phyloP scores from a whole-genome alignment of 2,797 vertebrate species.

The Rhinatrema bivittatum region DNA sequence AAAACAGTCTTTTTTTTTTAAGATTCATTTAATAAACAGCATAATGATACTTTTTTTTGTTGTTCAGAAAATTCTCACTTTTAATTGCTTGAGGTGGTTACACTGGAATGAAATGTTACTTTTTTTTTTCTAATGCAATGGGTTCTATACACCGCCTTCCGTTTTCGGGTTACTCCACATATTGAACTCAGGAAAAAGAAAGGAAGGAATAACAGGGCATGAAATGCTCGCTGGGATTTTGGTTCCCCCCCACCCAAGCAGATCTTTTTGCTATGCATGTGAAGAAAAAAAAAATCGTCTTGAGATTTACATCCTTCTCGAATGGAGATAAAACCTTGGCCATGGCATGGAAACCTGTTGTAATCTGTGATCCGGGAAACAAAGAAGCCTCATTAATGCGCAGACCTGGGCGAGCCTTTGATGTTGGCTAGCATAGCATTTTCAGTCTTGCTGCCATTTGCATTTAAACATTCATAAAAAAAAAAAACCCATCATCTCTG shows the following conservation, averaged over 20 bases:
- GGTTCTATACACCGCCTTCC: no score
- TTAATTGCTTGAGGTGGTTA: no score
- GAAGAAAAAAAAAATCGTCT: slow-evolving; percentile 43
- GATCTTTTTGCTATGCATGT: slow-evolving; percentile 48
- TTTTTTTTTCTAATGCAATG: no score
- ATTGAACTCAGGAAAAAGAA: no score
- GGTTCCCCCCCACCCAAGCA: no score
- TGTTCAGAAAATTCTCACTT: no score
- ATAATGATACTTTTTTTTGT: no score
- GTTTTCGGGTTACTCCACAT: no score
- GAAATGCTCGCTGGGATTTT: slow-evolving; percentile 33
- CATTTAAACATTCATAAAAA: slow-evolving; percentile 61
- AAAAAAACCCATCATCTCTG: slow-evolving; percentile 64
- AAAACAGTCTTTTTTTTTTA: no score
- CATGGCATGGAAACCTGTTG: slow-evolving; percentile 75
- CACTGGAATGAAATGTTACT: no score
- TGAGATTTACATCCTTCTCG: slow-evolving; percentile 64
- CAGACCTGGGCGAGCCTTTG: slow-evolving; percentile 82
- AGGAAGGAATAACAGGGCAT: slow-evolving; percentile 38
- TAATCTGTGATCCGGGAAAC: slow-evolving; percentile 87
- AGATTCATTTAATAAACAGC: no score
- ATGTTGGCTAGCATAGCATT: slow-evolving; percentile 85
- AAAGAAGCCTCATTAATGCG: slow-evolving; percentile 93
- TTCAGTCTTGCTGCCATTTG: slow-evolving; percentile 68
- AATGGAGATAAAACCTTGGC: slow-evolving; percentile 62